Base-by-base conservation (phyloP, 1,140 invertebrate genomes). In the Aphaenogaster rudis region DNA sequence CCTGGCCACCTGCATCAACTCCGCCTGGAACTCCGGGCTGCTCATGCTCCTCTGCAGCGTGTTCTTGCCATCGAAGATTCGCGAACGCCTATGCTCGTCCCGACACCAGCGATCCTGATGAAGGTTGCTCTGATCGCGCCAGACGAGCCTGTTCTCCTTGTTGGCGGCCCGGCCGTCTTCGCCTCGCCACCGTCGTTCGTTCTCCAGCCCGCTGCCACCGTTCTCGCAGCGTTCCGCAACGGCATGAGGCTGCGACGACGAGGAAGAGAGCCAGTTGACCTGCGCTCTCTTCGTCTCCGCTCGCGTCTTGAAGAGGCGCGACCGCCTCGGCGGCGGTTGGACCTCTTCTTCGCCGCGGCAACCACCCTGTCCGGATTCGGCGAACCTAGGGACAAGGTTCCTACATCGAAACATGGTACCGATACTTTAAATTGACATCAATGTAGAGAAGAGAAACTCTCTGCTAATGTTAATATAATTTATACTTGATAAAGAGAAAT, bases 231-330 rank as follows among this genome's bases (percentile, higher is more conserved):
- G 84, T 63, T 50, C 89, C 87, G 15, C 76, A 80, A 76, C 82
- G 78, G 8, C 76, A 42, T 61, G 61, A 3, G 17, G 59, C 9
- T 79, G 80, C 33, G 72, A 85, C 72, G 45, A 78, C 28, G 72
- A 86, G 17, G 88, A 66, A 1, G 88, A 54, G 7, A 88, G 88
- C 93, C 93, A 93, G 54, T 91, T 91, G 87, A 79, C 89, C 71
- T 89, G 92, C 6, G 93, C 94, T 90, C 96, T 96, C 93, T 96
- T 97, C 21, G 96, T 97, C 94, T 97, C 97, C 17, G 97, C 97
- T 93, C 97, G 96, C n/a, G 97, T 97, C 94, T 97, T 97, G 93
- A 97, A 97, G 45, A 97, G 94, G 17, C 97, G 95, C 17, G 96
- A 95, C 92, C 96, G 96, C 86, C 96, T 95, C 39, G 96, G 96